These are phyloP conservation scores for Antheraea assamensis DNA, from an alignment of 2,888 invertebrate species.

Conservation along the genomic window DNA sequence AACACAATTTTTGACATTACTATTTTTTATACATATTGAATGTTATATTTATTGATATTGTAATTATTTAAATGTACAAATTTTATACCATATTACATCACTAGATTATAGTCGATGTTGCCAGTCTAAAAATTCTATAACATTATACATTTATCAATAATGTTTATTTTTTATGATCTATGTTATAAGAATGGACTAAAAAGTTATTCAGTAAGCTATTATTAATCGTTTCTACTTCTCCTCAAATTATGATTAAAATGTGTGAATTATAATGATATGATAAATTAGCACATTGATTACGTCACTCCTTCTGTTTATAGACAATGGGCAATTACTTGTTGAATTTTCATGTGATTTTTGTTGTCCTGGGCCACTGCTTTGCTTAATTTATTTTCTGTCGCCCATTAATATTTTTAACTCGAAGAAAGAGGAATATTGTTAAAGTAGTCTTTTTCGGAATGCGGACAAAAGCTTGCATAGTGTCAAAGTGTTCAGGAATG, in stretches of 20 bases:
- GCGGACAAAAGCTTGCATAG: too few species aligned
- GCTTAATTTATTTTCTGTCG: too few species aligned
- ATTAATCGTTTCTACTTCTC: not conserved
- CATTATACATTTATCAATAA: not conserved
- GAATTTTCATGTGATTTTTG: too few species aligned
- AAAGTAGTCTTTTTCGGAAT: too few species aligned
- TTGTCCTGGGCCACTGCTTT: too few species aligned
- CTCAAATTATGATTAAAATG: not conserved
- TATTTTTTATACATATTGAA: not conserved
- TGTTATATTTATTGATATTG: constrained; percentile 2
- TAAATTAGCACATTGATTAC: too few species aligned
- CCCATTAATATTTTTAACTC: too few species aligned
- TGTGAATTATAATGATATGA: too few species aligned
- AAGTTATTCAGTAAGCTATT: constrained; percentile 2
- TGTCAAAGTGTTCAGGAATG: too few species aligned
- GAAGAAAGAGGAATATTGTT: too few species aligned
- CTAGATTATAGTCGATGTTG: not conserved
- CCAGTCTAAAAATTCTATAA: not conserved
- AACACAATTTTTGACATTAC: constrained; percentile 11
- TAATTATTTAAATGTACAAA: not conserved
- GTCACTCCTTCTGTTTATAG: too few species aligned
- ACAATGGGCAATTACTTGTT: too few species aligned
- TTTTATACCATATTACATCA: not conserved
- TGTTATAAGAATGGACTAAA: not conserved
- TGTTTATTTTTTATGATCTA: not conserved